Evolutionary conservation across 2,888 invertebrate genomes (phyloP), one percentile per base, ranked within the genome.

Genomic region (Slavum lentiscoides): DNA sequence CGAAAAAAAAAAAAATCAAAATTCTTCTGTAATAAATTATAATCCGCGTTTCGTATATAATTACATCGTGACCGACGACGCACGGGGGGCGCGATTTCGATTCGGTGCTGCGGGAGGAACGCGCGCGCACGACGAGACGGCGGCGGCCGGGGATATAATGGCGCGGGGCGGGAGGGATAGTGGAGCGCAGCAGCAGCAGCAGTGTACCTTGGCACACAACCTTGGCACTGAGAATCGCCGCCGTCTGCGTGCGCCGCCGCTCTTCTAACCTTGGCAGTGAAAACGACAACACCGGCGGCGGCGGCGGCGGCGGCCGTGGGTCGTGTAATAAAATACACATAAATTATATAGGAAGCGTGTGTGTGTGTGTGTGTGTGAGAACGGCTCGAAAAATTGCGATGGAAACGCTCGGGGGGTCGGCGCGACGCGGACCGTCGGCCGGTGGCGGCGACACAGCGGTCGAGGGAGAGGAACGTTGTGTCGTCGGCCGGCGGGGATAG

Each of bases 261-360:
- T 1, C 3, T 11, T 75, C 19, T 83, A 80, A 83, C 82, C 83
- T 83, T 83, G 83, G 82, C 83, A 81, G 74, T 83, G 83, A 83
- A 83, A 83, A 70, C 82, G n/a, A 17, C 84, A 84, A 84, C 84
- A 84, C 84, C 84, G 85, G 83, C 82, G 8, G 37, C 19, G 8
- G 39, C 84, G 82, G 84, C 84, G 85, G 83, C 80, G 6, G 37
- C 6, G 17, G 2, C 21, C 1, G 55, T 17, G 55, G 70, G n/a
- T 1, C 30, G 61, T 19, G 72, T 70, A 21, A 30, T 30, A 30
- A 30, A 30, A 30, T 30, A 30, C 30, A 30, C 30, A 30, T 30
- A 30, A 30, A 30, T 30, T 30, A 30, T 30, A 30, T 30, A 30
- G 30, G 30, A 4, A 30, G 30, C 4, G 39, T 67, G 55, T 39